Base-by-base conservation (phyloP, 2,113 vertebrate species). In the Sprattus sprattus region DNA sequence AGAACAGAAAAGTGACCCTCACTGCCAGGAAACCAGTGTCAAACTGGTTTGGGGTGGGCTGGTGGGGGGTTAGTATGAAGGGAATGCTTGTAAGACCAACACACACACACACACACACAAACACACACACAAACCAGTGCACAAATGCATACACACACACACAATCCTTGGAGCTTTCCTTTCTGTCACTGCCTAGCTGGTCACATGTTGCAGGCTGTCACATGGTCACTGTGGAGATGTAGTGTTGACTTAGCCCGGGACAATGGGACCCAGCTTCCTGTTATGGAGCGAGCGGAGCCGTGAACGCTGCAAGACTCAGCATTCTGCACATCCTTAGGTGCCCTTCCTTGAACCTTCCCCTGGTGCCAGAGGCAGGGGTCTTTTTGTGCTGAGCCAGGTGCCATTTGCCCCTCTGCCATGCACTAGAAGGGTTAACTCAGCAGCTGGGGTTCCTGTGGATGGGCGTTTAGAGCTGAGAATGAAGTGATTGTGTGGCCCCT, bases 321-420 rank as follows among this genome's bases (percentile, higher is more conserved):
- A 96, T 88, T 97, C 97, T 95, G 2, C 82, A 90, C 88, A 94
- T 94, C 95, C 95, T 98, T 97, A 95, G 95, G 95, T 92, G 89
- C 89, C 92, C 93, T 97, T 96, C 96, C 95, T 96, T 93, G 91
- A 93, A 92, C 91, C 90, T 87, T 86, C 86, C 90, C 89, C 85
- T 85, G 39, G 9, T 3, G 84, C 71, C 86, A 49, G 89, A 54
- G 16, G 44, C 13, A 10, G 86, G 54, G 32, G 71, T 32, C 11
- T 10, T 78, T 94, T 94, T 92, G 92, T 93, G 95, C 95, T 95
- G 93, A 94, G 92, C 91, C 92, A 95, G 94, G 94, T 88, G 93
- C 86, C 88, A 47, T 82, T 93, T 96, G 96, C 88, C 93, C 86
- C 87, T 89, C 81, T 50, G 94, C 92, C 92, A 95, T 96, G 89